Percentiles rank a stretch among this genome's conserved stretches.
Conservation (phyloP, 2,888 invertebrate genomes). For the Stenchaetothrips biformis region DNA sequence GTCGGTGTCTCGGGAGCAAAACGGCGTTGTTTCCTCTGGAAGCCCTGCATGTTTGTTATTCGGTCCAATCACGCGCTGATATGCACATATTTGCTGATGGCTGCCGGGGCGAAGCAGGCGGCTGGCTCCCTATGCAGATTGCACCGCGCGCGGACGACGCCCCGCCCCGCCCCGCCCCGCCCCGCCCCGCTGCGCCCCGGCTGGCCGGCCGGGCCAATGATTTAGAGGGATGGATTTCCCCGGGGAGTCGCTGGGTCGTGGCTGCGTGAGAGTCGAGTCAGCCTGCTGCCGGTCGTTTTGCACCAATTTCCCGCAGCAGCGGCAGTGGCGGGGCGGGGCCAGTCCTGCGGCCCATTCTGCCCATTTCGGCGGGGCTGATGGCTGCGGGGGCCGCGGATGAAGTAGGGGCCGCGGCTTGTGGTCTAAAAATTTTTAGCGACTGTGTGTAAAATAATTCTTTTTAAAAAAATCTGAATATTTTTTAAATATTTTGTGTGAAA, state of each 20-base stretch:
- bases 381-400: not conserved
- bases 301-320: no score
- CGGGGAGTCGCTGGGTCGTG: not conserved
- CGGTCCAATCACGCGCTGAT: no score
- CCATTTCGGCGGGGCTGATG: not conserved
- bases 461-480: not conserved
- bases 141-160: not conserved
- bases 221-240: not conserved
- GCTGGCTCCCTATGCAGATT: not conserved
- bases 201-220: not conserved
- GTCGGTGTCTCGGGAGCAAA: no score
- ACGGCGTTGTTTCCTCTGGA: no score
- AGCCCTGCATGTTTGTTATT: no score
- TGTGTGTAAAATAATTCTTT: not conserved
- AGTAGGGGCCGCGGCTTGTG: not conserved
- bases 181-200: not conserved
- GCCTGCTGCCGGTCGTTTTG: no score
- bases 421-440: not conserved
- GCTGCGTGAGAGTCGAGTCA: no score
- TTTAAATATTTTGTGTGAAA: not conserved
- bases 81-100: no score
- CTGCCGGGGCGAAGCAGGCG: no score
- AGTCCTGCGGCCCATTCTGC: not conserved
- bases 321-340: not conserved
- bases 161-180: not conserved